Evolutionary conservation across 1,140 invertebrate species (phyloP), one percentile per base, ranked within the genome.

Genomic region (Drosophila serrata): DNA sequence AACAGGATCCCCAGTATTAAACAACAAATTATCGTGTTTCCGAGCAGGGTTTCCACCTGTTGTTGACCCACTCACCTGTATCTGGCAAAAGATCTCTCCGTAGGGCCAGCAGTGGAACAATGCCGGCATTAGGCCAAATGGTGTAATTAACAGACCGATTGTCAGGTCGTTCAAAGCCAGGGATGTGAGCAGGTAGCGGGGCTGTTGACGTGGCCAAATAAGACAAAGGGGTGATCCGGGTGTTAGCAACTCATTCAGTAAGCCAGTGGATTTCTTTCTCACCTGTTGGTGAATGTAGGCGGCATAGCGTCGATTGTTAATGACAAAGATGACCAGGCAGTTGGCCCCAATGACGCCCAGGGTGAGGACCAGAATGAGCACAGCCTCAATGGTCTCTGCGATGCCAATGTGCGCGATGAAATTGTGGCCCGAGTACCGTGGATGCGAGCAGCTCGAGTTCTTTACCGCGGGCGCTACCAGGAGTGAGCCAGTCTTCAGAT

Each of bases 91-190:
- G 81, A 97, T 95, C 93, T 97, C 96, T 43, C 96, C 96, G 91
- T 97, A 97, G n/a, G 96, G 96, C 96, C 96, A 97, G 90, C 97
- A 97, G 87, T 96, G 95, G 84, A 96, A 96, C 53, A 97, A 93
- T 27, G 96, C 96, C 13, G 97, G 96, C 74, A 97, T 93, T 81
- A 97, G 95, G 33, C 96, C 96, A 84, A 97, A 96, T 11, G 96
- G 96, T 37, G 96, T 97, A 73, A 97, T 96, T 80, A 97, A 93
- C 60, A 97, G 94, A 33, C 96, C 96, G 84, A 97, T 97, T 77
- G 96, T 97, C 55, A 97, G 94, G 92, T 97, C 96, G 93, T 97
- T 97, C 76, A 96, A 94, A 22, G 96, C 96, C 85, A 97, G 93
- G 45, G 96, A 97, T 31, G 96, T 97, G 87, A 97, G 93, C 68